Evolutionary conservation across 2,888 invertebrate species (phyloP), one percentile per base, ranked within the genome.

Genomic region (Rhagium mordax): DNA sequence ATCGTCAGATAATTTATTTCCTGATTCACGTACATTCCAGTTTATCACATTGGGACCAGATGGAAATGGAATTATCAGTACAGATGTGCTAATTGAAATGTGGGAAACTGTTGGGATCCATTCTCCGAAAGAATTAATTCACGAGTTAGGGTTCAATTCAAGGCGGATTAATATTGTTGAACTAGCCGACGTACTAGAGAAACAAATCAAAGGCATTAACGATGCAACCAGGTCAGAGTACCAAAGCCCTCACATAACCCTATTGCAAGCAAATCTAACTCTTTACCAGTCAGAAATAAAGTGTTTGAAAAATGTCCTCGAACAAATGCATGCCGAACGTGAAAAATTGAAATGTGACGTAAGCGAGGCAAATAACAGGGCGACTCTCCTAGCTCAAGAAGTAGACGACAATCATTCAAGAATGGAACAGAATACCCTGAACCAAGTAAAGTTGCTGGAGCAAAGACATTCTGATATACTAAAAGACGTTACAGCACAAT

Each of bases 351-450:
- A 93, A 75, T 88, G 90, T 10, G 96, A 96, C 84, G 92, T 97
- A 16, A 89, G 90, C 18, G 96, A 96, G 84, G 95, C 96, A 0
- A 96, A 97, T 84, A 91, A 93, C 71, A 90, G 97, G 79, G 95
- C 96, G 0, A 91, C 93, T 0, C 86, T 96, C 67, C 89, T 98
- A 62, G 97, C 96, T 0, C 95, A 95, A 81, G 98, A 98, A 87
- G 94, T 97, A 1, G 98, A 98, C 86, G 98, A 98, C 83, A 93
- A 94, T 81, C 96, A 97, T 86, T 91, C 93, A 0, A 92, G 93
- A 72, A 90, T 97, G 85, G 97, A 98, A 86, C 92, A 92, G 75
- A 92, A 93, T 29, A 91, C 94, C 27, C 92, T 93, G 84, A 91
- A 92, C 59, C 93, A 91, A 88, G 90, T 94, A 59, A 92, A 93